phyloP scores from a whole-genome alignment of 2,113 vertebrate genomes.

The Saccopteryx leptura region DNA sequence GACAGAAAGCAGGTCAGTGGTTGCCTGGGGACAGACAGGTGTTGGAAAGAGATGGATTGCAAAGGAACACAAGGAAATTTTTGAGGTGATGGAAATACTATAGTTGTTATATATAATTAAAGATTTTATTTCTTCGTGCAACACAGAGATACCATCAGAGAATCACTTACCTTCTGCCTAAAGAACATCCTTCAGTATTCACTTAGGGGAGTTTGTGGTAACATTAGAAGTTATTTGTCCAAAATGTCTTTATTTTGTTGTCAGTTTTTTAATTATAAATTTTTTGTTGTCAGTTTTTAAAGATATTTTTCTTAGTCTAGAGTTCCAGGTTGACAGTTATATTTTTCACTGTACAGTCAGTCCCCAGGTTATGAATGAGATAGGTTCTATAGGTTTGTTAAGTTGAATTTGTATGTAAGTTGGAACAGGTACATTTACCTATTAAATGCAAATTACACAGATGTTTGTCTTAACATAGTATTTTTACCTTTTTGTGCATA shows the following conservation, averaged over 20 bases:
- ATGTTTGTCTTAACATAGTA: no score
- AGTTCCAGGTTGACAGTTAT: not conserved
- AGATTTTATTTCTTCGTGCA: not conserved
- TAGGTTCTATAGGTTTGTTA: no score
- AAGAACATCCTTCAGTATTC: not conserved
- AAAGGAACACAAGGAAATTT: not conserved
- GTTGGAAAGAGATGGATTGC: not conserved
- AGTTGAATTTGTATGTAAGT: no score
- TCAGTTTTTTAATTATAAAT: not conserved
- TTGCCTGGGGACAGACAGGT: not conserved
- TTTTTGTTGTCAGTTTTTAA: constrained; percentile 5
- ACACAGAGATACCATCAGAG: not conserved
- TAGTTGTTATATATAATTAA: not conserved
- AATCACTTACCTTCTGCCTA: not conserved
- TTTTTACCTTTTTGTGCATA: no score
- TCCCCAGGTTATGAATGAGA: no score
- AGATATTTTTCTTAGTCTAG: not conserved
- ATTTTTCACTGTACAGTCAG: no score
- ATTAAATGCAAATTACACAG: no score
- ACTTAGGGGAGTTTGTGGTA: not conserved
- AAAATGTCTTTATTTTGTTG: not conserved
- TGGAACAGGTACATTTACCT: no score
- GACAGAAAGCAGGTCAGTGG: not conserved
- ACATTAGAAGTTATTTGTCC: not conserved
- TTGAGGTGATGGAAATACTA: not conserved